Evolutionary conservation across 2,888 invertebrate genomes (phyloP).

Genomic region (Dorcus hopei): DNA sequence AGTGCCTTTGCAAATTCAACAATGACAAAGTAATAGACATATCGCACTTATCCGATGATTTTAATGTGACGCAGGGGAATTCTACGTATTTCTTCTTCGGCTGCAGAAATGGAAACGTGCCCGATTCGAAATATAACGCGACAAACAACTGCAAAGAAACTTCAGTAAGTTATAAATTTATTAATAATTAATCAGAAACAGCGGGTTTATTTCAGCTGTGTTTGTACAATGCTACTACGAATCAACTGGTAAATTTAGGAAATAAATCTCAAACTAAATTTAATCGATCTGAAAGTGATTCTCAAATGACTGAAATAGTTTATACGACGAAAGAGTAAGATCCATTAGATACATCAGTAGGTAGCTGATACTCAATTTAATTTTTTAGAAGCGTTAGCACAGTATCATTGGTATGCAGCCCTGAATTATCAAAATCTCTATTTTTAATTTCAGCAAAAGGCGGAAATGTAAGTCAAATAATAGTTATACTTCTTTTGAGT

Average conservation of each 20-base stretch:
- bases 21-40: conserved; percentile 39
- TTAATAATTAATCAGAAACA: conserved; percentile 2
- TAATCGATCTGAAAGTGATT: conserved; percentile 7
- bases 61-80: conserved; percentile 19
- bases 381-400: conserved; percentile 2
- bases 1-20: conserved; percentile 41
- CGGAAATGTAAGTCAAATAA: not conserved
- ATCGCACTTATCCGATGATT: conserved; percentile 31
- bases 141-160: conserved; percentile 17
- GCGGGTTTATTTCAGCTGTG: conserved; percentile 27
- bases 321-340: conserved; percentile 2
- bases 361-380: too few species aligned
- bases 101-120: conserved; percentile 35
- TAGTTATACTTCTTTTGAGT: too few species aligned
- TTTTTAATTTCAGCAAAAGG: not conserved
- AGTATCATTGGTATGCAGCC: conserved; percentile 5
- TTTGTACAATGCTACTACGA: conserved; percentile 18
- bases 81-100: conserved; percentile 44
- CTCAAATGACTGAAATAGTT: conserved; percentile 12
- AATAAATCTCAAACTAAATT: conserved; percentile 24
- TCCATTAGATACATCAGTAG: too few species aligned
- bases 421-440: not conserved
- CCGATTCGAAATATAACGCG: conserved; percentile 5
- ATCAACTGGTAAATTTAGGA: conserved; percentile 26
- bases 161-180: conserved; percentile 22